These are phyloP conservation scores for Atta cephalotes DNA, from an alignment of 1,140 invertebrate genomes.

Conservation along the genomic window DNA sequence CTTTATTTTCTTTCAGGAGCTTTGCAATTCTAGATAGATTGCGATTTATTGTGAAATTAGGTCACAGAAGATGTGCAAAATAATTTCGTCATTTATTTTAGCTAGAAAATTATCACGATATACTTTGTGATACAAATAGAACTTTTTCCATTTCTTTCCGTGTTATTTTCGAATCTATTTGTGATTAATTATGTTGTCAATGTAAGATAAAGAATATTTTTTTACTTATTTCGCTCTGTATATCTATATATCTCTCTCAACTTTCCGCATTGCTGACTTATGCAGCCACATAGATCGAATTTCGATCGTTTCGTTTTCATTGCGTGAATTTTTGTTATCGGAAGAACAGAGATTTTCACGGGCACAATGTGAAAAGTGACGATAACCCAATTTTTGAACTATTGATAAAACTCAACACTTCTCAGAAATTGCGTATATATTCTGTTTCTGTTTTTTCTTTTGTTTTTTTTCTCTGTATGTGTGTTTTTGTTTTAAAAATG, in stretches of 20 bases:
- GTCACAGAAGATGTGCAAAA: slow-evolving; percentile 23
- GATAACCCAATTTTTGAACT: not conserved
- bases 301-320: slow-evolving; percentile 45
- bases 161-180: not conserved
- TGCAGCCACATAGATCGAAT: slow-evolving; percentile 28
- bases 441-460: not conserved
- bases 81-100: slow-evolving; percentile 33
- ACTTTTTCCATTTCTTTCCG: not conserved
- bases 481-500: not conserved
- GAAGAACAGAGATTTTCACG: not conserved
- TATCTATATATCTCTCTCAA: slow-evolving; percentile 66
- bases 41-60: slow-evolving; percentile 54
- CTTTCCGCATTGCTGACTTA: slow-evolving; percentile 67
- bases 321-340: slow-evolving; percentile 51
- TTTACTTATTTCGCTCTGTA: slow-evolving; percentile 43
- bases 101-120: slow-evolving; percentile 3
- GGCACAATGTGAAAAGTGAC: slow-evolving; percentile 25
- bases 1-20: slow-evolving; percentile 24
- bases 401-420: slow-evolving; percentile 1
- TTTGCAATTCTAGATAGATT: slow-evolving; percentile 53
- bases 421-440: not conserved
- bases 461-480: not conserved
- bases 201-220: slow-evolving; percentile 7
- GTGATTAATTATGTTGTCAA: slow-evolving; percentile 12
- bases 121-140: not conserved